Evolutionary conservation across 2,888 invertebrate species (phyloP).

Genomic region (Octodonta nipae): DNA sequence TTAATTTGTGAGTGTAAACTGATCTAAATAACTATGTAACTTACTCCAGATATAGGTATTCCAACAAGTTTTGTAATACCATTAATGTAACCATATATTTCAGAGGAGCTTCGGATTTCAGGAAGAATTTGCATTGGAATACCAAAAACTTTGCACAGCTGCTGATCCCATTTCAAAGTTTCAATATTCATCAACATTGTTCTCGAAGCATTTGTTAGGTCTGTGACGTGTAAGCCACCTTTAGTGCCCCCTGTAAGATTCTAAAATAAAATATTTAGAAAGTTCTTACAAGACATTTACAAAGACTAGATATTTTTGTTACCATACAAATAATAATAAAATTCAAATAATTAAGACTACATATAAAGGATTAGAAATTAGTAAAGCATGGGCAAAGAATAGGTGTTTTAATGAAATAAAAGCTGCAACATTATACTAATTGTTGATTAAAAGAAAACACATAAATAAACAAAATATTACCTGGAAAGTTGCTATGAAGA

Average conservation of each 20-base stretch:
- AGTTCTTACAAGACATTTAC: too few species aligned
- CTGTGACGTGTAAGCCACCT: conserved; percentile 71
- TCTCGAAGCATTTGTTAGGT: conserved; percentile 92
- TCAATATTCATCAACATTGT: conserved; percentile 90
- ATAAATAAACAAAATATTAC: too few species aligned
- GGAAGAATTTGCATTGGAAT: conserved; percentile 77
- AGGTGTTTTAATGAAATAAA: too few species aligned
- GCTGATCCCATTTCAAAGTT: conserved; percentile 73
- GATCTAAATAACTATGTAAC: too few species aligned
- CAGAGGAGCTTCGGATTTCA: conserved; percentile 77
- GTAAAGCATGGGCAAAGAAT: too few species aligned
- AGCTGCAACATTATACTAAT: too few species aligned
- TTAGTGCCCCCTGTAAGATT: conserved; percentile 55
- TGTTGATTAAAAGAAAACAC: too few species aligned
- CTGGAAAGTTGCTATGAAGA: too few species aligned
- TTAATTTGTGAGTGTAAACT: not conserved
- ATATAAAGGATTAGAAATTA: too few species aligned
- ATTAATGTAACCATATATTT: conserved; percentile 73
- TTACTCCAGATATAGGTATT: conserved; percentile 79
- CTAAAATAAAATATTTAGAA: conserved; percentile 33
- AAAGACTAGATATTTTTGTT: too few species aligned
- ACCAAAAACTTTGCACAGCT: conserved; percentile 75
- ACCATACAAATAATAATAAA: too few species aligned
- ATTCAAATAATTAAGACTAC: too few species aligned
- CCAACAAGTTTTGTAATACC: conserved; percentile 58